phyloP scores from a whole-genome alignment of 1,140 invertebrate genomes.

The Drosophila serrata region DNA sequence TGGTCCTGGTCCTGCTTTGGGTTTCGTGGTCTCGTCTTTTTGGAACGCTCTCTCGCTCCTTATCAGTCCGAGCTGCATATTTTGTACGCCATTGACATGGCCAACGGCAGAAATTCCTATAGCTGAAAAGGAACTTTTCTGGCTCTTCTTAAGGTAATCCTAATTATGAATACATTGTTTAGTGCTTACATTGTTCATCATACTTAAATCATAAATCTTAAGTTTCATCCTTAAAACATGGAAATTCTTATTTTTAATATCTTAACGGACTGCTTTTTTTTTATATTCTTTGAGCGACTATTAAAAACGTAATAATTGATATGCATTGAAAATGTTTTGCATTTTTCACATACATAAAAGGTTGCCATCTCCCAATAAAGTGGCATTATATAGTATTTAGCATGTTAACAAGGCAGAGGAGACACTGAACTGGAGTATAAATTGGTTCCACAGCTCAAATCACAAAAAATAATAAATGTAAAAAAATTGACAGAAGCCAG shows the following conservation, averaged over 20 bases:
- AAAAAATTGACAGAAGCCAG: conserved; percentile 61
- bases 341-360: conserved; percentile 4
- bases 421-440: conserved; percentile 8
- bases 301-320: background rate
- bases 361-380: conserved; percentile 43
- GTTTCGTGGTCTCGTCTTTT: conserved; percentile 51
- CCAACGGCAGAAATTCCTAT: conserved; percentile 19
- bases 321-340: background rate
- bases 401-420: conserved; percentile 77
- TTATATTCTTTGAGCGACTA: background rate
- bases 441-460: conserved; percentile 12
- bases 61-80: conserved; percentile 54
- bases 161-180: conserved; percentile 38
- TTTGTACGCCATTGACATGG: conserved; percentile 37
- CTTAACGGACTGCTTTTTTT: background rate
- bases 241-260: background rate
- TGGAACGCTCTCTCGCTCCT: conserved; percentile 58
- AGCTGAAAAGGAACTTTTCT: conserved; percentile 27
- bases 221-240: background rate
- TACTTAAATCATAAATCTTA: background rate
- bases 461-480: conserved; percentile 62
- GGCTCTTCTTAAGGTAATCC: conserved; percentile 14
- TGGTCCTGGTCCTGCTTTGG: conserved; percentile 2
- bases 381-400: conserved; percentile 79
- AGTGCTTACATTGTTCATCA: conserved; percentile 15